Conservation (phyloP, 1,140 invertebrate genomes). For the Euschistus heros region DNA sequence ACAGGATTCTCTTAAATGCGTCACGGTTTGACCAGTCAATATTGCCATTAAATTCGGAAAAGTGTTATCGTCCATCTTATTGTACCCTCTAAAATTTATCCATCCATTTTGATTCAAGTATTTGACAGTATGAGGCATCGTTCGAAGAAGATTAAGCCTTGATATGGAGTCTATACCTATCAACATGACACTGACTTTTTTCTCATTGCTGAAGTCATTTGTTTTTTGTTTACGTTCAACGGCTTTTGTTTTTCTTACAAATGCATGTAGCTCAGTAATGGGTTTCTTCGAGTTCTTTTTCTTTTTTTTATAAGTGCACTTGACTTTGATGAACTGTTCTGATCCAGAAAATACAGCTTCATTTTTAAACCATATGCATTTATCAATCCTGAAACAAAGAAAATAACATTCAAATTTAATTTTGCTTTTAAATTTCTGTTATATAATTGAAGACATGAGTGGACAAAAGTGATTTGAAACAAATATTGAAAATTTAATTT, state of each 20-base stretch:
- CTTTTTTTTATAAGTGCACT: constrained; percentile 35
- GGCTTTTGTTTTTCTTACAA: constrained; percentile 17
- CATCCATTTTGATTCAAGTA: constrained; percentile 50
- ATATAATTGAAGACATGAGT: too few species aligned
- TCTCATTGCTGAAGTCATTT: constrained; percentile 23
- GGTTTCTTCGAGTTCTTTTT: constrained; percentile 34
- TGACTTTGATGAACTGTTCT: constrained; percentile 37
- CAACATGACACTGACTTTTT: constrained; percentile 42
- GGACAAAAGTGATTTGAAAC: too few species aligned
- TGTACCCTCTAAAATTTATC: constrained; percentile 47
- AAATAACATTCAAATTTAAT: background rate
- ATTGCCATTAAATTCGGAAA: constrained; percentile 72
- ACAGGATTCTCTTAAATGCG: constrained; percentile 40
- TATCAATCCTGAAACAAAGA: constrained; percentile 34
- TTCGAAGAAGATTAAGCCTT: constrained; percentile 57
- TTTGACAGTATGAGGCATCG: constrained; percentile 59
- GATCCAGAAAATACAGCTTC: constrained; percentile 34
- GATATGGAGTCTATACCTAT: constrained; percentile 82
- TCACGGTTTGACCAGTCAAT: constrained; percentile 50
- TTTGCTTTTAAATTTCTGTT: too few species aligned
- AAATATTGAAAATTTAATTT: too few species aligned
- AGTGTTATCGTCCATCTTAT: constrained; percentile 66
- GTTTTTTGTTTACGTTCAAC: constrained; percentile 25
- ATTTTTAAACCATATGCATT: constrained; percentile 37
- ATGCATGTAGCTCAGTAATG: constrained; percentile 38